Evolutionary conservation across 2,797 vertebrate species (phyloP).

Genomic region (Anguilla anguilla): DNA sequence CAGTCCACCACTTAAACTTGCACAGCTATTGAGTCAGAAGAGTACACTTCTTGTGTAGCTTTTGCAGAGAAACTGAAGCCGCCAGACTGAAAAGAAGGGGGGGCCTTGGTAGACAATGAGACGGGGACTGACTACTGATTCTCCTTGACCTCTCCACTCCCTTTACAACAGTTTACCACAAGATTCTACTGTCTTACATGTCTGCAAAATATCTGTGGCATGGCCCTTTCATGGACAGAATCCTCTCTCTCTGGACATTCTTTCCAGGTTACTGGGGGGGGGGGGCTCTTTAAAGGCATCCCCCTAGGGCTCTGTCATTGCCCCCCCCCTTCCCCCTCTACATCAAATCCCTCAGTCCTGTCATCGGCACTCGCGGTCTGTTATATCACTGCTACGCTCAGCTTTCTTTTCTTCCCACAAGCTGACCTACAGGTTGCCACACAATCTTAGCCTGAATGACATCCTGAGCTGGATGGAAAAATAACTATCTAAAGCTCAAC

Average conservation of each 20-base stretch:
- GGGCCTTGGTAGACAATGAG: background rate
- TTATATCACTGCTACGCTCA: background rate
- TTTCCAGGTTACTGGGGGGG: background rate
- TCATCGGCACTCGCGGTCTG: background rate
- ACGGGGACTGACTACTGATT: background rate
- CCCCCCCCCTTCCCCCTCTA: background rate
- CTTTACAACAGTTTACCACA: background rate
- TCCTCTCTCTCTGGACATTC: background rate
- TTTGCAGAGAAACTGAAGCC: background rate
- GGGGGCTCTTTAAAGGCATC: background rate
- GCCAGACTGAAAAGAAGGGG: background rate
- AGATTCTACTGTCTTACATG: background rate
- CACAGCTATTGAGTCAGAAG: background rate
- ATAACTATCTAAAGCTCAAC: background rate
- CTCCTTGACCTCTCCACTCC: no score
- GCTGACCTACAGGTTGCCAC: background rate
- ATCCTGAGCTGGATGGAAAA: background rate
- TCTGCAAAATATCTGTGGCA: background rate
- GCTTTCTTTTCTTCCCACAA: background rate
- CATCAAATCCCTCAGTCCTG: background rate
- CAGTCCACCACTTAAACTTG: background rate
- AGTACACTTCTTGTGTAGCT: background rate
- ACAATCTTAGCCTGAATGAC: background rate
- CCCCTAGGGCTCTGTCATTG: background rate
- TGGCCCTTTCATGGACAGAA: background rate